Evolutionary conservation across 2,888 invertebrate genomes (phyloP).

Genomic region (Papilio elwesi): DNA sequence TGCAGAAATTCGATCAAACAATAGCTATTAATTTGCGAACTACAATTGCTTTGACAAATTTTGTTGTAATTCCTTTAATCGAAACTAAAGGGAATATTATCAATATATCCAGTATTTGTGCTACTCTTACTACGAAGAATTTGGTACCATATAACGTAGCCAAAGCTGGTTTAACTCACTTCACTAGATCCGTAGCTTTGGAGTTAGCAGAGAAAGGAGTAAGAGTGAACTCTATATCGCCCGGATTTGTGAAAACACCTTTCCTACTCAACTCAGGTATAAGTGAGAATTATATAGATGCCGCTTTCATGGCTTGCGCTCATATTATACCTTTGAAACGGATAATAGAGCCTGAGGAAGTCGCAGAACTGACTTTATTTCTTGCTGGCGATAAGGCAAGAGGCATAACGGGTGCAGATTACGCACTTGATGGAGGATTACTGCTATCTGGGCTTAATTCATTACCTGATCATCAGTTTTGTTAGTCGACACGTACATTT

Average conservation of each 20-base stretch:
- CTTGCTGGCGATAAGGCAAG: constrained; percentile 25
- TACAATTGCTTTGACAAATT: not conserved
- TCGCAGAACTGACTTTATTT: constrained; percentile 11
- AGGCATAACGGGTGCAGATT: constrained; percentile 22
- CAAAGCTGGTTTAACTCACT: constrained; percentile 7
- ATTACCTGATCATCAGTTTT: constrained; percentile 11
- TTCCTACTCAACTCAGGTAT: constrained; percentile 3
- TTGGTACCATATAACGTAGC: constrained; percentile 32
- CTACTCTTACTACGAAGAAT: not conserved
- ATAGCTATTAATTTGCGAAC: constrained; percentile 2
- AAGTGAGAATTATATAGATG: not conserved
- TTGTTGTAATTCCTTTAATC: not conserved
- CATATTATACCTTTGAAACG: constrained; percentile 5
- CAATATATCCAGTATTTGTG: constrained; percentile 45
- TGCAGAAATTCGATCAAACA: constrained; percentile 8
- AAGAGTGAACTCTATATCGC: constrained; percentile 12
- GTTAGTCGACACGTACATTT: not conserved
- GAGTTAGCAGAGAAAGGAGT: constrained; percentile 13
- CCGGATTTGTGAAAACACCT: constrained; percentile 3
- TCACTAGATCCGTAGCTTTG: constrained; percentile 4
- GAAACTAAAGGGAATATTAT: constrained; percentile 47
- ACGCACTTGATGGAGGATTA: constrained; percentile 1
- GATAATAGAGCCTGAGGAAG: constrained; percentile 13
- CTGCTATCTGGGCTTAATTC: constrained; percentile 7
- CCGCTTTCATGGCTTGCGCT: not conserved